Base-by-base conservation (phyloP, 2,797 vertebrate genomes). In the Protosalanx chinensis region DNA sequence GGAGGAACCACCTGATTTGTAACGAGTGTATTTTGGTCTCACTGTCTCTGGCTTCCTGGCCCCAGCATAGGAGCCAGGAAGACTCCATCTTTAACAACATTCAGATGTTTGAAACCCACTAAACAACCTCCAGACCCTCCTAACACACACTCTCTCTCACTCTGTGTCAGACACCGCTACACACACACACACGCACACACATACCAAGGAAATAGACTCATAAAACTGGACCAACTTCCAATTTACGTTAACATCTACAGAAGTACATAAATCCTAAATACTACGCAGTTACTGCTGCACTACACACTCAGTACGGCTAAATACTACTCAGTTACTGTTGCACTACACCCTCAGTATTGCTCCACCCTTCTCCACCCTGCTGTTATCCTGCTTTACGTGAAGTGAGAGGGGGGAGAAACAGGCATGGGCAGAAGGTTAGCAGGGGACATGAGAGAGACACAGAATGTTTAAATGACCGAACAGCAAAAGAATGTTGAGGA, bases 51-150 rank as follows among this genome's bases (percentile, higher is more conserved):
- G 15, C 63, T 46, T 23, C n/a, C 35, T 10, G 5, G 6, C 15
- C 68, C 51, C 67, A 77, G 67, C 51, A 68, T 69, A 71, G 35
- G 46, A 63, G 13, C 51, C 32, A 5, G 41, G 56, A 41, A 35
- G 35, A 23, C 49, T 46, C 18, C 1, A n/a, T 18, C 66, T 3
- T 61, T 72, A 78, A 74, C 69, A 67, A 53, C 53, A 58, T 71
- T 71, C 76, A 72, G 68, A 78, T 79, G 70, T 53, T 68, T 57
- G 35, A 51, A 32, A 58, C 56, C 61, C 58, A 33, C 61, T 71
- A 64, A 72, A 58, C n/a, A 15, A 67, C 29, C 46, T 29, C 58
- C 16, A 56, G 51, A 56, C 51, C 51, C 51, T 56, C 4, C 51
- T 2, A 53, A 20, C 67, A 37, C 67, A 32, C 32, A 35, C 49